Evolutionary conservation across 2,113 vertebrate genomes (phyloP), one percentile per base, ranked within the genome.

Genomic region (Lutjanus erythropterus): DNA sequence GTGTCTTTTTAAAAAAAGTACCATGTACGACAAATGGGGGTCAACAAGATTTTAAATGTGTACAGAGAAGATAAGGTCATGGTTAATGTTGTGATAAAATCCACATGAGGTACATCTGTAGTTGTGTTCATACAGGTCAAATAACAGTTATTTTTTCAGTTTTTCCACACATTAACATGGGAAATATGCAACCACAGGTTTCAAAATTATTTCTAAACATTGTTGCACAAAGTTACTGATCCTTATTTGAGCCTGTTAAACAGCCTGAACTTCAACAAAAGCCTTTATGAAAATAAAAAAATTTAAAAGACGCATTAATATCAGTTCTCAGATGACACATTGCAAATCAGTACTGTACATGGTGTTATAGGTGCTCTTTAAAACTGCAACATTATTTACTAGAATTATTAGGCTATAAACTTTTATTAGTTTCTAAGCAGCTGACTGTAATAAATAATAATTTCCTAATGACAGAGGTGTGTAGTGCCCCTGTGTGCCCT

Each of bases 401-500:
- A 11, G 16, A 47, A 23, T 50, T 65, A 27, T 53, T 4, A 62
- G 33, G 46, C 21, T 23, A 70, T 70, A 16, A 4, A 31, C 14
- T 42, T 14, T 16, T 37, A 39, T 71, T 33, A 23, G 65, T 46
- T 31, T 49, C 25, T 64, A 39, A n/a, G 62, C 62, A 65, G 27
- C 44, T 68, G 52, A 35, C 11, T 50, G 25, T 25, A 70, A 70
- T 64, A 56, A 75, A 15, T 37, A 2, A 35, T 74, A 7, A 46
- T 0, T 16, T 76, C 6, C 33, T 42, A 16, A 12, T 39, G 64
- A 18, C 35, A 9, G 42, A 33, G 56, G 58, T 41, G 42, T 81
- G 83, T 19, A 78, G 83, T 74, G 65, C 44, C 46, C 50, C 71
- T 5, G 42, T 23, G 65, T 59, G 76, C 39, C 70, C 75, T 79